A percentile compares a stretch with the other conserved stretches of the same genome.
phyloP scores from a whole-genome alignment of 2,113 vertebrate genomes.

The Aramus guarauna region DNA sequence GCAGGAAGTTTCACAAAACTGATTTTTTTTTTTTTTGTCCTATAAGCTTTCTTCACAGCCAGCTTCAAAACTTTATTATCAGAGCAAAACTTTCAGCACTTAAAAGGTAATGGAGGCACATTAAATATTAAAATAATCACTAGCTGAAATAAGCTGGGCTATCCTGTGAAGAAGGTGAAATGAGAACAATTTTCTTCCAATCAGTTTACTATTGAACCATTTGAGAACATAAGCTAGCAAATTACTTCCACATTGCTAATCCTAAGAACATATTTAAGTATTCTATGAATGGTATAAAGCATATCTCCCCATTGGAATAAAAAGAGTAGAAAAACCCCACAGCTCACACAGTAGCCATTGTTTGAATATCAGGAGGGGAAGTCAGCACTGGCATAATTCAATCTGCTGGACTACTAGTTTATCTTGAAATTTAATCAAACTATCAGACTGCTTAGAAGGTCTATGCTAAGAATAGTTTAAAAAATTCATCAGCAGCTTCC shows the following conservation, averaged over 20 bases:
- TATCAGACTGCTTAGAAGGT: background rate
- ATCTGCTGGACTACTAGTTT: background rate
- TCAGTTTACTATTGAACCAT: background rate
- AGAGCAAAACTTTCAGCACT: background rate
- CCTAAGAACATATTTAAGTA: background rate
- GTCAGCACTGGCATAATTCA: background rate
- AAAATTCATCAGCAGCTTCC: background rate
- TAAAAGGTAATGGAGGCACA: background rate
- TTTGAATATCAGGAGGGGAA: background rate
- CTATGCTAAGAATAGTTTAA: background rate
- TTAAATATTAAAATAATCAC: background rate
- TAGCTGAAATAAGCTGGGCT: background rate
- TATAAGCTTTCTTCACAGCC: background rate
- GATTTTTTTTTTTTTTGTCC: too few relatives aligned
- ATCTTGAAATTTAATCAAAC: background rate
- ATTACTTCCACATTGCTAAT: conserved; percentile 9
- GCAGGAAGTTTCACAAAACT: background rate
- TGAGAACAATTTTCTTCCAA: background rate
- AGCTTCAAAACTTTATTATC: background rate
- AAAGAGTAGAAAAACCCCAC: background rate
- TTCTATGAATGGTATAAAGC: background rate
- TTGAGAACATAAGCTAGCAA: background rate
- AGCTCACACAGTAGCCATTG: background rate
- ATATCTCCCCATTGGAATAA: background rate
- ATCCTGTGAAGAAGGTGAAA: background rate